phyloP scores from a whole-genome alignment of 2,113 vertebrate genomes.

The Neodontobutis hainanensis region DNA sequence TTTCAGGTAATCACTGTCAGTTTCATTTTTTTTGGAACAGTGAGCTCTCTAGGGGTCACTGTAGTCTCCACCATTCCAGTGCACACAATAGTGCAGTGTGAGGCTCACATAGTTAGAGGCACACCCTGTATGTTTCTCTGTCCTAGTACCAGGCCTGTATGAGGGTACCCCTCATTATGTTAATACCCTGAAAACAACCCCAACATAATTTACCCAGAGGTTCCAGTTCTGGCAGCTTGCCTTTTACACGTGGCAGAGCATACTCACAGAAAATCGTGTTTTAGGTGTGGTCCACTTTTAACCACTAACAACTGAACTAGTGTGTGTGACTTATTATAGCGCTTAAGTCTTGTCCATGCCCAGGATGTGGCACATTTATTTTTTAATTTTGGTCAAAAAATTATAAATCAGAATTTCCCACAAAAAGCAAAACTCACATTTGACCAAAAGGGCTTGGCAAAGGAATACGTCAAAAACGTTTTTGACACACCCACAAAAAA shows the following conservation, averaged over 20 bases:
- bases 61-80: background rate
- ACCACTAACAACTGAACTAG: background rate
- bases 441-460: no score
- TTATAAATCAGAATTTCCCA: no score
- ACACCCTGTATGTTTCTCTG: background rate
- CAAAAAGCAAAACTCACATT: no score
- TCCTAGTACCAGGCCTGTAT: background rate
- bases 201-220: slow-evolving; percentile 26
- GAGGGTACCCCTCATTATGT: background rate
- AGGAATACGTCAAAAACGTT: no score
- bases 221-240: slow-evolving; percentile 10
- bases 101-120: background rate
- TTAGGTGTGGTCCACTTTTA: slow-evolving; percentile 13
- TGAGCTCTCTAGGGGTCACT: background rate
- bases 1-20: no score
- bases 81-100: background rate
- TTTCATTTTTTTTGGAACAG: background rate
- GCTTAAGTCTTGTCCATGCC: background rate
- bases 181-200: background rate
- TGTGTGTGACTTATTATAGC: no score
- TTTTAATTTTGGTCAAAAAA: no score
- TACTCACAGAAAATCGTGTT: slow-evolving; percentile 9
- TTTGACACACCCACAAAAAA: no score
- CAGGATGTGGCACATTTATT: no score
- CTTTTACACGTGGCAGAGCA: slow-evolving; percentile 13